phyloP scores from a whole-genome alignment of 2,888 invertebrate species.

The Tachina grossa region DNA sequence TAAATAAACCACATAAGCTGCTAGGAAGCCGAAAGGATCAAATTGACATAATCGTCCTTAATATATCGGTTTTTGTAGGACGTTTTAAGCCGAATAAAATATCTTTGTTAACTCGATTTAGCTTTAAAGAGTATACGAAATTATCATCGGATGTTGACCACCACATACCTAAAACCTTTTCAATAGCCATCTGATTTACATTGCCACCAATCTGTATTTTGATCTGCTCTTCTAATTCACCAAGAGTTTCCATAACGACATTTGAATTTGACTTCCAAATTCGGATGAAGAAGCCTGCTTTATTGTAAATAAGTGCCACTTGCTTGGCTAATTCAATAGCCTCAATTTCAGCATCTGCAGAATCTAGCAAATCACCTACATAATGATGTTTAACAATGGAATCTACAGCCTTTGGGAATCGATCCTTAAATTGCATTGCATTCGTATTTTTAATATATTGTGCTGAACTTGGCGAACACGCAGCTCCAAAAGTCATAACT shows the following conservation, averaged over 20 bases:
- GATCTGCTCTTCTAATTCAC: background rate
- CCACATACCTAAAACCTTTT: slow-evolving; percentile 19
- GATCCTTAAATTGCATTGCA: background rate
- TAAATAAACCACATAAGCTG: too few relatives aligned
- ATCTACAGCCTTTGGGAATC: background rate
- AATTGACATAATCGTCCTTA: too few relatives aligned
- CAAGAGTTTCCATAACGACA: too few relatives aligned
- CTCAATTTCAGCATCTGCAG: background rate
- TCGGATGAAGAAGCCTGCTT: slow-evolving; percentile 1
- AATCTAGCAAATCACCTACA: background rate
- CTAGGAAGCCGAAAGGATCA: too few relatives aligned
- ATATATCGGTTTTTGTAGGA: too few relatives aligned
- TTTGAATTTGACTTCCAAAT: slow-evolving; percentile 15
- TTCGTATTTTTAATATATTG: background rate
- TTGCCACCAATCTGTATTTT: slow-evolving; percentile 2
- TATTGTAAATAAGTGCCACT: background rate
- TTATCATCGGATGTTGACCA: background rate
- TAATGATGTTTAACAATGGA: too few relatives aligned
- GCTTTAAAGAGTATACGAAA: background rate
- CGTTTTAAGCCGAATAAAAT: background rate
- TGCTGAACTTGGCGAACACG: background rate
- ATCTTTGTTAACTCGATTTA: background rate
- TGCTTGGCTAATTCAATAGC: background rate
- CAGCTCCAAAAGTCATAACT: background rate
- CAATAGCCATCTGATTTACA: background rate